A percentile compares a stretch with the other conserved stretches of the same genome.
Evolutionary conservation across 2,888 invertebrate genomes (phyloP).

Genomic region (Perizoma affinitatum): DNA sequence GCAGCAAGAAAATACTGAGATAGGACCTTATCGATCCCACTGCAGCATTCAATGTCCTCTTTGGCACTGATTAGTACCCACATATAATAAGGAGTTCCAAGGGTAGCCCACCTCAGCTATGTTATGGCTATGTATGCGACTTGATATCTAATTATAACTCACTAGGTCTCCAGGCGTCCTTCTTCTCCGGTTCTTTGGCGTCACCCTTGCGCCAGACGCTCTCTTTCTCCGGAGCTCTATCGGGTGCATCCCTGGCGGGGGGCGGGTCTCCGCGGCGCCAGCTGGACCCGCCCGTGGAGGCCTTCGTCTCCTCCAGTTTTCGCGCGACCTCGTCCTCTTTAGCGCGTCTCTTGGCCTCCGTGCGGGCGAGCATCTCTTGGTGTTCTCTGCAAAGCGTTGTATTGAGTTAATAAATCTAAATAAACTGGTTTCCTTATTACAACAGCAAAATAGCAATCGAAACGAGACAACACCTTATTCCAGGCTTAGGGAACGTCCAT

Average conservation of each 20-base stretch:
- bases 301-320: slow-evolving; percentile 77
- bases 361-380: slow-evolving; percentile 86
- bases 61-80: too few relatives aligned
- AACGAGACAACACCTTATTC: neutral
- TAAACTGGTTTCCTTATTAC: too few relatives aligned
- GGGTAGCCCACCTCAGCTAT: too few relatives aligned
- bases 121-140: too few relatives aligned
- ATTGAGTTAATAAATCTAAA: too few relatives aligned
- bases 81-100: too few relatives aligned
- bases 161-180: slow-evolving; percentile 65
- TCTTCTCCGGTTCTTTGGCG: slow-evolving; percentile 58
- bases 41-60: too few relatives aligned
- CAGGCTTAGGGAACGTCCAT: too few relatives aligned
- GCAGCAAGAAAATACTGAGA: too few relatives aligned
- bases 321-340: slow-evolving; percentile 89
- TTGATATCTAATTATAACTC: slow-evolving; percentile 27
- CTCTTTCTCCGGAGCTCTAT: slow-evolving; percentile 22
- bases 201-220: slow-evolving; percentile 51
- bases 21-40: too few relatives aligned
- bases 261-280: slow-evolving; percentile 59
- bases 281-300: slow-evolving; percentile 49
- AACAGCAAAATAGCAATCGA: neutral
- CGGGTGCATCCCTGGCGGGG: slow-evolving; percentile 29
- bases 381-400: slow-evolving; percentile 78
- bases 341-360: slow-evolving; percentile 86